phyloP scores from a whole-genome alignment of 2,888 invertebrate species.

The Ctenicera cuprea region DNA sequence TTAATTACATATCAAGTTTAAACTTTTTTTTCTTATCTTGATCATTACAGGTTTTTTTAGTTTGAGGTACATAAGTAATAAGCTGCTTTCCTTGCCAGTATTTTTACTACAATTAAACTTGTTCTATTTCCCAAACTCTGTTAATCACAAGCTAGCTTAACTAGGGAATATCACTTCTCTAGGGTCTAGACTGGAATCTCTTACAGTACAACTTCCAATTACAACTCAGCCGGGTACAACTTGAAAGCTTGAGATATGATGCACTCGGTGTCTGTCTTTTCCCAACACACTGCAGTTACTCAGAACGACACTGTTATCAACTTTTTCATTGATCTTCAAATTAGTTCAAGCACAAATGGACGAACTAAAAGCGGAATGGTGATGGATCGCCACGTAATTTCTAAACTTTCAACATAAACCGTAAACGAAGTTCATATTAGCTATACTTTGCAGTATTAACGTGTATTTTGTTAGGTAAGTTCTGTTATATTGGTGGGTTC shows the following conservation, averaged over 20 bases:
- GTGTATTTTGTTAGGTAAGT: slow-evolving; percentile 27
- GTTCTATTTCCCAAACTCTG: no score
- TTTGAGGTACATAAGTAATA: no score
- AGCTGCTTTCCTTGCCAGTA: no score
- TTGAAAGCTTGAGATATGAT: slow-evolving; percentile 2
- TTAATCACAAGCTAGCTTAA: no score
- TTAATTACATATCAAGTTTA: no score
- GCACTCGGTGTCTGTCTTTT: not conserved
- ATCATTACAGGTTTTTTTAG: no score
- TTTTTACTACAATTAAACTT: no score
- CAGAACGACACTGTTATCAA: not conserved
- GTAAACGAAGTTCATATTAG: slow-evolving; percentile 12
- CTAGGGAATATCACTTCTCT: no score
- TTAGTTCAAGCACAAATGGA: slow-evolving; percentile 1
- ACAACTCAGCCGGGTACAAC: not conserved
- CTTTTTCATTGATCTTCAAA: slow-evolving; percentile 5
- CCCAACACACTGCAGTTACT: not conserved
- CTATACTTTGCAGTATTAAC: slow-evolving; percentile 29
- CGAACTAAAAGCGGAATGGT: not conserved
- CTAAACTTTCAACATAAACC: slow-evolving; percentile 11
- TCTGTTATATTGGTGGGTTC: slow-evolving; percentile 26
- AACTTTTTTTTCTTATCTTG: no score
- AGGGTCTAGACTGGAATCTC: no score
- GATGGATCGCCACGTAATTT: slow-evolving; percentile 26
- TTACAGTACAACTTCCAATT: no score